Evolutionary conservation across 2,113 vertebrate species (phyloP).

Genomic region (Microcebus tavaratra): DNA sequence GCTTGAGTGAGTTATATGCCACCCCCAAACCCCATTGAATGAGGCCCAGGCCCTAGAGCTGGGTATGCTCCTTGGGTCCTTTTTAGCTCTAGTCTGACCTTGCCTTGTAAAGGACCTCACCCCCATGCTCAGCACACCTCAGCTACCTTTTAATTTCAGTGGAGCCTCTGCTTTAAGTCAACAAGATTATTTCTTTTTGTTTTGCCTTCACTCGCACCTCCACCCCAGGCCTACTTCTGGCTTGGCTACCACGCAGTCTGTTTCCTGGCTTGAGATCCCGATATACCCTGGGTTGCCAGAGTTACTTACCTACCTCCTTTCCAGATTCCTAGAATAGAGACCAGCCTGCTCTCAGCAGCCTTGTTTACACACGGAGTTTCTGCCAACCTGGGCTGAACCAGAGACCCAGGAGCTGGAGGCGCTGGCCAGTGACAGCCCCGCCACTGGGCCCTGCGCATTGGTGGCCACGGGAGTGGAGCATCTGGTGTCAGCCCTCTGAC

Average conservation of each 20-base stretch:
- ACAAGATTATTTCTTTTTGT: background rate
- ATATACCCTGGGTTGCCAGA: background rate
- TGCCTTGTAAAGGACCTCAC: background rate
- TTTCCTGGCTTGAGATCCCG: background rate
- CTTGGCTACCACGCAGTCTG: background rate
- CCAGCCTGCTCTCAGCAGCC: background rate
- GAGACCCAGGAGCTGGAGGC: background rate
- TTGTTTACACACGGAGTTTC: background rate
- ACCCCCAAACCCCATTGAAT: fast-evolving
- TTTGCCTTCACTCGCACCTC: background rate
- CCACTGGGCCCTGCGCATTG: background rate
- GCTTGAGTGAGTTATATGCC: background rate
- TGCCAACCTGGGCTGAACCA: background rate
- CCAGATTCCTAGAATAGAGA: background rate
- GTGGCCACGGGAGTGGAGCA: fast-evolving
- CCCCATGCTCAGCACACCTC: background rate
- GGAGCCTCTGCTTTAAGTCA: constrained; percentile 1
- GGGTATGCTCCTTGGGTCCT: background rate
- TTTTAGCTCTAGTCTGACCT: background rate
- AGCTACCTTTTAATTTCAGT: background rate
- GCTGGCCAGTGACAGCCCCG: fast-evolving
- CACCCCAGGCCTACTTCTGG: background rate
- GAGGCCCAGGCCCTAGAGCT: background rate
- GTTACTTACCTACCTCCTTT: background rate
- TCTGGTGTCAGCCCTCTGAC: background rate